Base-by-base conservation (phyloP, 2,888 invertebrate genomes). In the Linnaemya vulpina region DNA sequence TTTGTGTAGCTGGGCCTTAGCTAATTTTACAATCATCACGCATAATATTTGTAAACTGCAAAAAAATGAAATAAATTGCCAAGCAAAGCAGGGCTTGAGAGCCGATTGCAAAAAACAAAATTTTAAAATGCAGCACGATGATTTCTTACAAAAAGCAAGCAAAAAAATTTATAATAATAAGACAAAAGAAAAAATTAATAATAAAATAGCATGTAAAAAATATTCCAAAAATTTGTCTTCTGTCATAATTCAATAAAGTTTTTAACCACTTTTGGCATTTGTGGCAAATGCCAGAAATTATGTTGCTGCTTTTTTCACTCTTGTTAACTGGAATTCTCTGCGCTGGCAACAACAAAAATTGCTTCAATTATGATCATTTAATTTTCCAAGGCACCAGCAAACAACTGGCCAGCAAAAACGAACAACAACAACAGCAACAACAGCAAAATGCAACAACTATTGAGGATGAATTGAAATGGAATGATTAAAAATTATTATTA, bases 231-330 rank as follows among this genome's bases (percentile, higher is more conserved):
- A 90, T 90, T 90, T 90, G 90, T 90, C 89, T 88, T 88, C 89
- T 90, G 90, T 90, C 90, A 90, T 90, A 90, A 90, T 89, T 89
- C 90, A 89, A 90, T 90, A 90, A 90, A 90, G 90, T 89, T 89
- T 90, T 90, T 90, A 90, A 85, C 58, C 82, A 85, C 58, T 74
- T 46, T 70, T 82, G 85, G 82, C 85, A 79, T 85, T 70, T 79
- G 77, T 62, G 70, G 68, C 68, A 78, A 78, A 70, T 51, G 60
- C 51, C 76, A 67, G 46, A 76, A 76, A 76, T 65, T 35, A 35
- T 62, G 51, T 63, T 70, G 40, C 62, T 51, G 49, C 7, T 46
- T 46, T 46, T 46, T 7, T 49, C n/a, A 7, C 40, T 76, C 46
- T 55, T 9, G 58, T 67, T 43, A 17, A 22, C 20, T 71, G 38